phyloP scores from a whole-genome alignment of 2,888 invertebrate genomes.

The Omphaloscelis lunosa region DNA sequence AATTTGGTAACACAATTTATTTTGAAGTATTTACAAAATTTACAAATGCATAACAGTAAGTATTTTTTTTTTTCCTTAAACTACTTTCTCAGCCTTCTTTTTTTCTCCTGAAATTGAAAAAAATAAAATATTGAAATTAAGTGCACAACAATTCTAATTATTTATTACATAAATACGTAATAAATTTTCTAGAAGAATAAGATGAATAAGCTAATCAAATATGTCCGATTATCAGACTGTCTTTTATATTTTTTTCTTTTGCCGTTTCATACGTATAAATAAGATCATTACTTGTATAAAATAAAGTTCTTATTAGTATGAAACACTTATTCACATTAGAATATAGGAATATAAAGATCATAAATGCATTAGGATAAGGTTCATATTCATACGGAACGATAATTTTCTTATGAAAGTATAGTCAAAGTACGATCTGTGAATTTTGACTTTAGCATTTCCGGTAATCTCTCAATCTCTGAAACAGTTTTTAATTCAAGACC shows the following conservation, averaged over 20 bases:
- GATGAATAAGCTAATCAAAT: not conserved
- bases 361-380: not conserved
- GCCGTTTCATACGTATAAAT: not conserved
- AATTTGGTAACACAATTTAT: slow-evolving; percentile 25
- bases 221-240: too few relatives aligned
- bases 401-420: too few relatives aligned
- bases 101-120: slow-evolving; percentile 49
- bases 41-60: slow-evolving; percentile 36
- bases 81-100: slow-evolving; percentile 54
- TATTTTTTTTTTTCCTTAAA: slow-evolving; percentile 26
- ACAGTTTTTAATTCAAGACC: not conserved
- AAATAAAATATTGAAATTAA: not conserved
- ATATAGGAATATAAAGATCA: not conserved
- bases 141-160: too few relatives aligned
- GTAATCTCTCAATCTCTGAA: too few relatives aligned
- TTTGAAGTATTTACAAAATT: slow-evolving; percentile 59
- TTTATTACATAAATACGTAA: too few relatives aligned
- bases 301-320: not conserved
- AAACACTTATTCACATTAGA: not conserved
- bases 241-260: not conserved
- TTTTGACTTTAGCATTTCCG: not conserved
- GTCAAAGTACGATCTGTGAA: not conserved
- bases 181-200: too few relatives aligned
- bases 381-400: too few relatives aligned
- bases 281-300: not conserved